Evolutionary conservation across 2,888 invertebrate species (phyloP), one percentile per base, ranked within the genome.

Genomic region (Epinotia bilunana): DNA sequence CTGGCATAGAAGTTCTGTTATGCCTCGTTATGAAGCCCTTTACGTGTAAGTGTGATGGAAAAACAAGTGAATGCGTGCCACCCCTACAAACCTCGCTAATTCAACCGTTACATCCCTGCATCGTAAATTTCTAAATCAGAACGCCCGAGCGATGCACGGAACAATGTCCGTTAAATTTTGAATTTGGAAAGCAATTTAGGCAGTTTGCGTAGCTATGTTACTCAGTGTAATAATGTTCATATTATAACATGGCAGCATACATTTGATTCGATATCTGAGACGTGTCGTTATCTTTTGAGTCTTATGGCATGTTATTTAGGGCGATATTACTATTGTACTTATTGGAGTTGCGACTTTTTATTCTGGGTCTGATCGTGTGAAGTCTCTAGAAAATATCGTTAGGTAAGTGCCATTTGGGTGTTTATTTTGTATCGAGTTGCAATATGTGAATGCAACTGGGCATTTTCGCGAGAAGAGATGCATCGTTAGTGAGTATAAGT

Each of bases 111-210:
- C 80, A 79, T 78, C 76, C 71, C 76, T 74, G 78, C 77, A 76
- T 78, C 80, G 79, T 81, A 79, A 81, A 81, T 80, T 79, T 80
- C 72, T 78, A 78, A 80, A 80, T 80, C 79, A 75, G 77, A 79
- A 77, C 77, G 67, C 70, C 46, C 62, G 62, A 49, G 61, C 77
- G 70, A 39, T 76, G 77, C 72, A 75, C 65, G 70, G 73, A 74
- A 79, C 78, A 80, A 77, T 78, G 77, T 63, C 72, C 72, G 76
- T 77, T 77, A 68, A 74, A 78, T 78, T 80, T 79, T 78, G 77
- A 72, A 77, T 77, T 77, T 77, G 49, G 73, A 62, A 71, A 46
- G 55, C 62, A 74, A 74, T 72, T 72, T 62, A 46, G 33, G 61
- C 71, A 61, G 53, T 75, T 43, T 28, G 71, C 11, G 60, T 13